Conservation (phyloP, 2,113 vertebrate species). For the Bostrychus sinensis region DNA sequence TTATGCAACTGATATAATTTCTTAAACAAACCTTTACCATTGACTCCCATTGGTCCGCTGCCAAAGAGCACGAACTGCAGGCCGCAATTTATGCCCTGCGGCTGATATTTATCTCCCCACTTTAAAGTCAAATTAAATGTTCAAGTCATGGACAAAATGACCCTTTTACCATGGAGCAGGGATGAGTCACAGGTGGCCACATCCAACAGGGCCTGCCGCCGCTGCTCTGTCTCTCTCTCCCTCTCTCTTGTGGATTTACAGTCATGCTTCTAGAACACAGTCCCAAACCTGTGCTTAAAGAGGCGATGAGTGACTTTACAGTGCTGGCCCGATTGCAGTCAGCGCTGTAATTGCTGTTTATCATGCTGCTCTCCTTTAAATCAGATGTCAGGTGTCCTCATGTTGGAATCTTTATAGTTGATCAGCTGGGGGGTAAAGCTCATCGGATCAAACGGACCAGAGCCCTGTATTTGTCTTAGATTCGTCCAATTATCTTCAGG, state of each 20-base stretch:
- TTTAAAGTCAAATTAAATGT: slow-evolving; percentile 13
- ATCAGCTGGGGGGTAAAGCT: slow-evolving; percentile 29
- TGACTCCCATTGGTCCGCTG: slow-evolving; percentile 6
- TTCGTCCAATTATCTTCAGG: slow-evolving; percentile 26
- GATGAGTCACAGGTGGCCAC: slow-evolving; percentile 52
- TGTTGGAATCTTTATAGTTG: slow-evolving; percentile 29
- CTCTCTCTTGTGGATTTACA: slow-evolving; percentile 35
- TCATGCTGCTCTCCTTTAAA: slow-evolving; percentile 40
- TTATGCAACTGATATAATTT: slow-evolving; percentile 8
- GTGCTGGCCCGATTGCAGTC: slow-evolving; percentile 40
- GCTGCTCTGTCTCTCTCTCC: neutral
- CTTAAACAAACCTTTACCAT: slow-evolving; percentile 9
- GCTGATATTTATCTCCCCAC: neutral
- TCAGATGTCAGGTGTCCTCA: slow-evolving; percentile 48
- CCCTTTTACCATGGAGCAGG: slow-evolving; percentile 4
- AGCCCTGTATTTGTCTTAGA: slow-evolving; percentile 35
- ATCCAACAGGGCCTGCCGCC: slow-evolving; percentile 12
- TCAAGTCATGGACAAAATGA: slow-evolving; percentile 4
- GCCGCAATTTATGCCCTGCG: neutral
- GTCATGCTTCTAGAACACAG: slow-evolving; percentile 46
- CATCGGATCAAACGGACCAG: slow-evolving; percentile 37
- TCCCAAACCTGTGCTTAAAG: slow-evolving; percentile 53
- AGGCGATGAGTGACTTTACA: slow-evolving; percentile 48
- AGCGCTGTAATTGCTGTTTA: slow-evolving; percentile 63
- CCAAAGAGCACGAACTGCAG: neutral